Percentiles rank a stretch among this genome's conserved stretches.
Conservation (phyloP, 2,113 vertebrate genomes). For the Carollia perspicillata region DNA sequence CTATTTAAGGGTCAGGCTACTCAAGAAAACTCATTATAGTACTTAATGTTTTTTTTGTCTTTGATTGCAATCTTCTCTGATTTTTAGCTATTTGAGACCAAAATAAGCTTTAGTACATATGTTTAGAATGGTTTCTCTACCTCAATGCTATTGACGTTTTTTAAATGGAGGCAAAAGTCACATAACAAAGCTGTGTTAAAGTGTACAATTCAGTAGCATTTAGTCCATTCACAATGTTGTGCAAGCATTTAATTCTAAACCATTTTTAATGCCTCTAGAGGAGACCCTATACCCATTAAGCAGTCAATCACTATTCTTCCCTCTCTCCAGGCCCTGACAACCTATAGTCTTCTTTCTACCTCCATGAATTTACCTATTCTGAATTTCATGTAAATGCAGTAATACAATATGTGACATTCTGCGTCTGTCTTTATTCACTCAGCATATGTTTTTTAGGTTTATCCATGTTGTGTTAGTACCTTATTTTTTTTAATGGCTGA, state of each 20-base stretch:
- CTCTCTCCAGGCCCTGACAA: not conserved
- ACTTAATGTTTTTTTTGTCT: not conserved
- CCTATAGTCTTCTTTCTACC: not conserved
- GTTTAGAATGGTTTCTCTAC: conserved; percentile 11
- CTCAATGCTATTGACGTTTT: not conserved
- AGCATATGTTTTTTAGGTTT: not conserved
- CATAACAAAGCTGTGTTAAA: not conserved
- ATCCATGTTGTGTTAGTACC: not conserved
- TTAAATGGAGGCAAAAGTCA: not conserved
- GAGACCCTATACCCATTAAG: not conserved
- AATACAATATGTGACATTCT: not conserved
- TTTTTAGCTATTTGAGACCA: conserved; percentile 22
- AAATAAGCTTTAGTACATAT: not conserved
- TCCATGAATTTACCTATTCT: not conserved
- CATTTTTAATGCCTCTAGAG: not conserved
- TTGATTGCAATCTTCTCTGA: not conserved
- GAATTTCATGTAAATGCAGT: not conserved
- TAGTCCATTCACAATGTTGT: not conserved
- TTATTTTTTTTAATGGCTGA: not conserved
- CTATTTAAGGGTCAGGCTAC: not conserved
- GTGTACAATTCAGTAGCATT: not conserved
- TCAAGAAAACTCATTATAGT: not conserved
- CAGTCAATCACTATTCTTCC: not conserved
- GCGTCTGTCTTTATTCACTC: not conserved
- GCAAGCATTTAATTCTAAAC: not conserved